phyloP scores from a whole-genome alignment of 2,113 vertebrate species.

The Raphicerus campestris region DNA sequence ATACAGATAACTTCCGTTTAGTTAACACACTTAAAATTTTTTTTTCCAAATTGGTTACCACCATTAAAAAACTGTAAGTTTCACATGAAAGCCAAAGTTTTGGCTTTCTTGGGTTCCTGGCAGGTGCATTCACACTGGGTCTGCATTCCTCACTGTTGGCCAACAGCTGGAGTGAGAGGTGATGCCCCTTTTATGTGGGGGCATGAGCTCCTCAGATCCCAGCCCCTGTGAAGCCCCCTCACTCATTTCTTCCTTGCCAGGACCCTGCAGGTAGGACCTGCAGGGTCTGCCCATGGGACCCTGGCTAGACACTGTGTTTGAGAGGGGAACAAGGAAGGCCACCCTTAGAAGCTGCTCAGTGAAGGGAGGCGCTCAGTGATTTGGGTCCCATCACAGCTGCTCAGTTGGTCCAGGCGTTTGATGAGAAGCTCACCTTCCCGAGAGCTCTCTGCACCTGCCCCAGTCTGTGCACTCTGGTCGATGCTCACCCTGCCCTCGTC shows the following conservation, averaged over 20 bases:
- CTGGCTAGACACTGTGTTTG: neutral
- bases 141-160: neutral
- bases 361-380: neutral
- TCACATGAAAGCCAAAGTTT: neutral
- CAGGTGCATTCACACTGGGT: neutral
- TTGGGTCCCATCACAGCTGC: neutral
- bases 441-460: neutral
- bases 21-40: neutral
- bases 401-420: neutral
- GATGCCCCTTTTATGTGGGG: fast-evolving
- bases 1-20: neutral
- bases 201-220: fast-evolving
- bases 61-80: neutral
- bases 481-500: neutral
- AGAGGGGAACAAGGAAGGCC: neutral
- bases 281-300: neutral
- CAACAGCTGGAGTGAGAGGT: neutral
- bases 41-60: neutral
- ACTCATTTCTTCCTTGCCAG: neutral
- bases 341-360: neutral
- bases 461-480: no score
- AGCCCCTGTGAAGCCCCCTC: fast-evolving
- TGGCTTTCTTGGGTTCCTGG: neutral
- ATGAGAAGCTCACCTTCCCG: neutral
- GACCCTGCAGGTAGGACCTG: neutral